A percentile compares a stretch with the other conserved stretches of the same genome.
These are phyloP conservation scores for Neodiprion fabricii DNA, from an alignment of 1,140 invertebrate species.

Conservation along the genomic window DNA sequence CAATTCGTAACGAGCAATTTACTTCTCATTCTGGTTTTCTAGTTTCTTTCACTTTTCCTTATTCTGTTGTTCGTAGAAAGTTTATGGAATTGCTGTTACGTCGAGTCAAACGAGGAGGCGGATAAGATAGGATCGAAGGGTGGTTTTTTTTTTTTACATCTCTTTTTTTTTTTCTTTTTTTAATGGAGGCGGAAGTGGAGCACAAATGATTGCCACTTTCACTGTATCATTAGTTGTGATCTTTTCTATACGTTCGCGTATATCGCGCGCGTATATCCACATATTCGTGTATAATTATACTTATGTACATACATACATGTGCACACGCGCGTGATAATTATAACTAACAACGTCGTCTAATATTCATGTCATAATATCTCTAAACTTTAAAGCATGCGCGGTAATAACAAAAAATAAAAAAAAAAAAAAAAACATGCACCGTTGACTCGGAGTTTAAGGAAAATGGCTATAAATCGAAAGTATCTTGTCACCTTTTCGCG, in stretches of 20 bases:
- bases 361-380: constrained; percentile 2
- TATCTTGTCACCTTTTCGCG: too few relatives aligned
- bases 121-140: too few relatives aligned
- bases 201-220: constrained; percentile 17
- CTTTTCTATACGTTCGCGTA: neutral
- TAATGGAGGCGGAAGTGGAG: constrained; percentile 38
- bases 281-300: neutral
- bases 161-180: too few relatives aligned
- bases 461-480: too few relatives aligned
- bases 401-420: constrained; percentile 10
- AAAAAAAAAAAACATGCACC: neutral
- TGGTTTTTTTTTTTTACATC: too few relatives aligned
- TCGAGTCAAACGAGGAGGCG: too few relatives aligned
- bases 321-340: constrained; percentile 8
- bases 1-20: too few relatives aligned
- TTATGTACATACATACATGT: neutral
- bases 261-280: neutral
- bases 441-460: too few relatives aligned
- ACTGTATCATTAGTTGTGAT: neutral
- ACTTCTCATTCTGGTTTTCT: too few relatives aligned
- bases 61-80: too few relatives aligned
- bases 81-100: too few relatives aligned
- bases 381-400: neutral
- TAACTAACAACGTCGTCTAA: constrained; percentile 3
- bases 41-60: too few relatives aligned